Percentiles rank a stretch among this genome's conserved stretches.
Evolutionary conservation across 2,888 invertebrate species (phyloP).

Genomic region (Coleophora flavipennella): DNA sequence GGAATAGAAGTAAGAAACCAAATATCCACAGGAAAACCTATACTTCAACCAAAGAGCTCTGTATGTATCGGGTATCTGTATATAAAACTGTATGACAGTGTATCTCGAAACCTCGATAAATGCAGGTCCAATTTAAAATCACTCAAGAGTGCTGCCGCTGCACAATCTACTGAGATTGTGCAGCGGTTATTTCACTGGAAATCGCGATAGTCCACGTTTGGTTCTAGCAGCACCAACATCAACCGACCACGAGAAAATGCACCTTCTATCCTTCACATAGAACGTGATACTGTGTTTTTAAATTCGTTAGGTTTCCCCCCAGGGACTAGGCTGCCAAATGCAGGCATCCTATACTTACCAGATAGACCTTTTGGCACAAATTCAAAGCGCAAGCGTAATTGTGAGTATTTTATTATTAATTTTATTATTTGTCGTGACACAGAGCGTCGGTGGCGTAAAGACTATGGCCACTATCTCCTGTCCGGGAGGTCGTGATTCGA

Average conservation of each 20-base stretch:
- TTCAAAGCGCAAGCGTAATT: slow-evolving; percentile 8
- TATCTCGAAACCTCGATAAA: neutral
- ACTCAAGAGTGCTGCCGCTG: slow-evolving; percentile 35
- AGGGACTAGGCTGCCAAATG: slow-evolving; percentile 35
- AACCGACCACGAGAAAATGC: neutral
- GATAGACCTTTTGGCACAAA: slow-evolving; percentile 24
- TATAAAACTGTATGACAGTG: too few relatives aligned
- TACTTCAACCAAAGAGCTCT: too few relatives aligned
- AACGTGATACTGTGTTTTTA: slow-evolving; percentile 17
- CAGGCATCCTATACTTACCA: slow-evolving; percentile 18
- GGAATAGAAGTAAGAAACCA: too few relatives aligned
- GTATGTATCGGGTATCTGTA: too few relatives aligned
- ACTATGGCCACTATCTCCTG: too few relatives aligned
- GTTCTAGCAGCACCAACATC: slow-evolving; percentile 11
- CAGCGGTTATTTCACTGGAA: too few relatives aligned
- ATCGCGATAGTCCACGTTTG: slow-evolving; percentile 45
- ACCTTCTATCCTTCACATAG: slow-evolving; percentile 14
- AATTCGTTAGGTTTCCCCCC: slow-evolving; percentile 8
- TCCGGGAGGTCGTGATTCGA: too few relatives aligned
- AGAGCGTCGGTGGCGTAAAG: too few relatives aligned
- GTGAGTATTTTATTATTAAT: neutral
- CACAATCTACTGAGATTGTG: too few relatives aligned
- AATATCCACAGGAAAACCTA: too few relatives aligned
- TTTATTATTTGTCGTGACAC: too few relatives aligned
- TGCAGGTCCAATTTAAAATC: slow-evolving; percentile 35